Evolutionary conservation across 2,888 invertebrate genomes (phyloP).

Genomic region (Zeuzera pyrina): DNA sequence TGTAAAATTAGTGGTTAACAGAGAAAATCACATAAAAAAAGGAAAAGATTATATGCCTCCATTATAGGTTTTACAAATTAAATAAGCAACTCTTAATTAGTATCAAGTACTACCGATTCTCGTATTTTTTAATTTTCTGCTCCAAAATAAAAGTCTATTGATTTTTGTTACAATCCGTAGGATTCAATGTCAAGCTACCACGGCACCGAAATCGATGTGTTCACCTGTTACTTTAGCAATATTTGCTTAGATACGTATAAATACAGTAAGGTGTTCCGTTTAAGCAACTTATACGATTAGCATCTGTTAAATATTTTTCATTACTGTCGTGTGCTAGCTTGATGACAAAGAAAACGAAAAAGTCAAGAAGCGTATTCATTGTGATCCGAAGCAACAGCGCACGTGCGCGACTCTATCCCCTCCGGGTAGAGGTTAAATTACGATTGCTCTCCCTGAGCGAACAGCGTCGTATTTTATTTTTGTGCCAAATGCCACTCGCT

Average conservation of each 20-base stretch:
- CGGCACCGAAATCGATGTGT: constrained; percentile 28
- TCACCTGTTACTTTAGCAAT: constrained; percentile 56
- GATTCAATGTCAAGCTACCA: constrained; percentile 36
- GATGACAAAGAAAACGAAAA: constrained; percentile 24
- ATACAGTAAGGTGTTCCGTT: background rate
- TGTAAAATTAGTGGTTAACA: no score
- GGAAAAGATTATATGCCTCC: no score
- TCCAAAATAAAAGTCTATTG: constrained; percentile 25
- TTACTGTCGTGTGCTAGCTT: no score
- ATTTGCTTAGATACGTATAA: constrained; percentile 14
- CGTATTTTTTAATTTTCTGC: constrained; percentile 5
- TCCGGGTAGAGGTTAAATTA: constrained; percentile 51
- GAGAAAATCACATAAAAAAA: no score
- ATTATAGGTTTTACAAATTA: no score
- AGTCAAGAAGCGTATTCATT: constrained; percentile 34
- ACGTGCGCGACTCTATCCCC: constrained; percentile 54
- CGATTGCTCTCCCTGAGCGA: constrained; percentile 24
- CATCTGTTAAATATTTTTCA: constrained; percentile 23
- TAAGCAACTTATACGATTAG: background rate
- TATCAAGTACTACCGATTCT: no score
- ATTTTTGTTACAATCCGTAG: constrained; percentile 29
- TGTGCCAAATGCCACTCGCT: constrained; percentile 40
- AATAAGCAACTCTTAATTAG: no score
- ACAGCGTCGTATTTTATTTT: constrained; percentile 49
- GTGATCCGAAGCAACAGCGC: constrained; percentile 39